phyloP scores from a whole-genome alignment of 2,888 invertebrate genomes.

The Cactoblastis cactorum region DNA sequence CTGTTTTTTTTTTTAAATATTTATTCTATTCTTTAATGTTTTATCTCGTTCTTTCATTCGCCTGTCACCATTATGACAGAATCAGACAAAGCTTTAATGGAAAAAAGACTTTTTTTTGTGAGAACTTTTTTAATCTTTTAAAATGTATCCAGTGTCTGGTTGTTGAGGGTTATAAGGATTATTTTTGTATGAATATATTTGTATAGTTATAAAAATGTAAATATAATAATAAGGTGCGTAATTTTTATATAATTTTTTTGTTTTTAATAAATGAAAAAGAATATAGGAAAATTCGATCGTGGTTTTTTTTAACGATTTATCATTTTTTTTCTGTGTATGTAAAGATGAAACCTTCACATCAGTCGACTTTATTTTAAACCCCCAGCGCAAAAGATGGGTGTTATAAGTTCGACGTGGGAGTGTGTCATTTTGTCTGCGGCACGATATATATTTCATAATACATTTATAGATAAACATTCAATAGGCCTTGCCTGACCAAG shows the following conservation, averaged over 20 bases:
- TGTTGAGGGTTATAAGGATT: slow-evolving; percentile 41
- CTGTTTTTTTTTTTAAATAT: neutral
- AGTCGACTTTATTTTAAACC: no score
- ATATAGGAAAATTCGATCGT: slow-evolving; percentile 4
- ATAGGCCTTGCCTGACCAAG: no score
- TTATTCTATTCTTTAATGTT: no score
- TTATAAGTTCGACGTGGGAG: no score
- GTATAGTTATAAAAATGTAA: slow-evolving; percentile 45
- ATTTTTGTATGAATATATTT: slow-evolving; percentile 44
- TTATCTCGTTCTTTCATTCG: neutral
- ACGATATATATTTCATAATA: no score
- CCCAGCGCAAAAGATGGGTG: no score
- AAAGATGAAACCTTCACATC: no score
- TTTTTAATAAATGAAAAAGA: slow-evolving; percentile 34
- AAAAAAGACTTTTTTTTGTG: slow-evolving; percentile 39
- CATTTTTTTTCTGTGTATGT: neutral
- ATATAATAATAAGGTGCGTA: slow-evolving; percentile 31
- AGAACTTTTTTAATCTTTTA: neutral
- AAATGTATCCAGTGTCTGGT: slow-evolving; percentile 9
- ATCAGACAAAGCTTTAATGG: slow-evolving; percentile 44
- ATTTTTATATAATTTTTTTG: slow-evolving; percentile 32
- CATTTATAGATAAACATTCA: no score
- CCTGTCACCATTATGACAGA: neutral
- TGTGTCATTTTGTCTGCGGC: no score
- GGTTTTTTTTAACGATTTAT: slow-evolving; percentile 17